These are phyloP conservation scores for Catamblyrhynchus diadema DNA, from an alignment of 2,797 vertebrate genomes.

Conservation along the genomic window DNA sequence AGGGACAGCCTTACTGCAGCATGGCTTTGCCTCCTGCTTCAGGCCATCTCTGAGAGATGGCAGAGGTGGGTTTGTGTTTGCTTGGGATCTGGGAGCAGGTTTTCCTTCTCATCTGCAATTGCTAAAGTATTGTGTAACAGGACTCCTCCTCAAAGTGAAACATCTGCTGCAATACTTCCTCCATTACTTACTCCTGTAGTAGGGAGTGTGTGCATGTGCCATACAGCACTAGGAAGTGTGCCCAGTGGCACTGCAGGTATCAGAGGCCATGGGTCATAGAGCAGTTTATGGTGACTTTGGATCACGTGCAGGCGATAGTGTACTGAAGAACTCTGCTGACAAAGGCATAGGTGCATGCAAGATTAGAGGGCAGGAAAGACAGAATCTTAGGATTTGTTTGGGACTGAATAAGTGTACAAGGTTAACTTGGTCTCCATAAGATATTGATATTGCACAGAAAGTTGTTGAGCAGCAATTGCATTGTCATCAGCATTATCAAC, in stretches of 20 bases:
- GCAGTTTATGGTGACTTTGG: not conserved
- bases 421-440: not conserved
- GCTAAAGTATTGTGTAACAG: not conserved
- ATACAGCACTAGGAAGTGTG: not conserved
- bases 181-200: not conserved
- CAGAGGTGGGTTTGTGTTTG: not conserved
- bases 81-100: not conserved
- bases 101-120: not conserved
- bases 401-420: not conserved
- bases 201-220: not conserved
- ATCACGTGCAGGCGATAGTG: fast-evolving
- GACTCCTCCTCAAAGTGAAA: not conserved
- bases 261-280: not conserved
- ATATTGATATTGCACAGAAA: not conserved
- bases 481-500: not conserved
- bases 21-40: not conserved
- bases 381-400: not conserved
- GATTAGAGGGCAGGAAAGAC: not conserved
- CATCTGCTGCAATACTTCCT: not conserved
- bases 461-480: not conserved
- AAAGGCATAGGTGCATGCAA: not conserved
- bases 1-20: not conserved
- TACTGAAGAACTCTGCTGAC: not conserved
- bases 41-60: not conserved
- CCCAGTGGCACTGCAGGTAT: not conserved